phyloP scores from a whole-genome alignment of 2,113 vertebrate genomes.

The Actenoides hombroni region DNA sequence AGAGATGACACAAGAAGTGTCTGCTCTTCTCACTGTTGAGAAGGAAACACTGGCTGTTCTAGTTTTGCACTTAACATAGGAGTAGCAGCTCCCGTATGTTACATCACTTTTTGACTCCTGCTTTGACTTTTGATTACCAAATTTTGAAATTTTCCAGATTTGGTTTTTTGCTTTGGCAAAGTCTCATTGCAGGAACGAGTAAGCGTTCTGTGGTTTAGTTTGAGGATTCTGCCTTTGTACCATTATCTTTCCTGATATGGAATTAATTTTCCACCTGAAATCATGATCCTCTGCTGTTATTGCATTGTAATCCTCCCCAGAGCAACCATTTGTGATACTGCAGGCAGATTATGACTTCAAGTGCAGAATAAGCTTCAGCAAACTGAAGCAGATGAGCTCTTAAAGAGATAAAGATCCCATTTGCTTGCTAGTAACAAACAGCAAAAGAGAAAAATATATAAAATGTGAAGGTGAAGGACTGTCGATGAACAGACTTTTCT shows the following conservation, averaged over 20 bases:
- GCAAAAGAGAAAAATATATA: background rate
- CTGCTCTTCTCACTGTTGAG: background rate
- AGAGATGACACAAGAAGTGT: background rate
- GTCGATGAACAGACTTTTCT: background rate
- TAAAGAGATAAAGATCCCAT: constrained; percentile 55
- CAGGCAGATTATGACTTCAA: constrained; percentile 64
- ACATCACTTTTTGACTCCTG: background rate
- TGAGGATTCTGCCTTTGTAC: background rate
- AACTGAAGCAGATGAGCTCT: constrained; percentile 55
- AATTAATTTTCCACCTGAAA: constrained; percentile 57
- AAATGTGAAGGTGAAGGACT: background rate
- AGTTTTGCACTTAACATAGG: background rate
- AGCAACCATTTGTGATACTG: constrained; percentile 37
- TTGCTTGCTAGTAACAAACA: constrained; percentile 9
- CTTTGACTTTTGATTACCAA: background rate
- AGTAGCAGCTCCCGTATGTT: background rate
- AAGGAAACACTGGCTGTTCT: background rate
- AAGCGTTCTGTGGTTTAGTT: constrained; percentile 12
- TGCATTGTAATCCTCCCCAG: constrained; percentile 47
- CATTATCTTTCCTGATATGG: background rate
- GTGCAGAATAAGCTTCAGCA: constrained; percentile 34
- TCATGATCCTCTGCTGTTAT: constrained; percentile 36
- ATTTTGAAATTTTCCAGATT: background rate
- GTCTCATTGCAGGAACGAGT: background rate
- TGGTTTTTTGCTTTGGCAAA: background rate